Evolutionary conservation across 1,140 invertebrate species (phyloP).

Genomic region (Grapholita molesta): DNA sequence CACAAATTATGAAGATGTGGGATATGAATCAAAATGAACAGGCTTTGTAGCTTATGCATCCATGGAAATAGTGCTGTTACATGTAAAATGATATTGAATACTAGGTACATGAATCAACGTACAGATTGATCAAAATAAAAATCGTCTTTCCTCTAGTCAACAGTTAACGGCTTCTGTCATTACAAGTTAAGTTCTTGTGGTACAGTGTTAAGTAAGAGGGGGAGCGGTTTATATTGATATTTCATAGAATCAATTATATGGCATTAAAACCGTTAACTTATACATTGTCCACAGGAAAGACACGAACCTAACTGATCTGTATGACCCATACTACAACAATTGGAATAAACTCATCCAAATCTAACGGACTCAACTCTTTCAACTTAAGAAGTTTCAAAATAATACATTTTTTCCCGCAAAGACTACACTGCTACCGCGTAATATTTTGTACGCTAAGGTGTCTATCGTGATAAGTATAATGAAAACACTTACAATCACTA

Average conservation of each 20-base stretch:
- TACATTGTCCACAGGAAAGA: no score
- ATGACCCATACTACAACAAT: neutral
- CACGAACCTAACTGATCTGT: no score
- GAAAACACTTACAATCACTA: neutral
- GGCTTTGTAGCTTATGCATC: conserved; percentile 21
- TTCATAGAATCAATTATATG: no score
- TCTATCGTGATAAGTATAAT: neutral
- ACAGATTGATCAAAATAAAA: no score
- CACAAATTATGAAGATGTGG: conserved; percentile 14
- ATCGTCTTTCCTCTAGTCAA: no score
- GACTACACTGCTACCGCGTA: neutral
- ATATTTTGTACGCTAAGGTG: neutral
- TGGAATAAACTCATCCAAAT: conserved; percentile 6
- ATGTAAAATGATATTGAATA: no score
- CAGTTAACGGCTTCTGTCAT: no score
- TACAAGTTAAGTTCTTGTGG: no score
- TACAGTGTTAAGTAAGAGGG: no score
- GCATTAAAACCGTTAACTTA: no score
- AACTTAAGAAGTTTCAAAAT: neutral
- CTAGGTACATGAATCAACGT: no score
- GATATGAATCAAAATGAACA: conserved; percentile 5
- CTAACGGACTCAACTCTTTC: neutral
- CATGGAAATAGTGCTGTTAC: conserved; percentile 39
- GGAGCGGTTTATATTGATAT: no score
- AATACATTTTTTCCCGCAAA: neutral